phyloP scores from a whole-genome alignment of 2,113 vertebrate genomes.

The Cynoglossus semilaevis region DNA sequence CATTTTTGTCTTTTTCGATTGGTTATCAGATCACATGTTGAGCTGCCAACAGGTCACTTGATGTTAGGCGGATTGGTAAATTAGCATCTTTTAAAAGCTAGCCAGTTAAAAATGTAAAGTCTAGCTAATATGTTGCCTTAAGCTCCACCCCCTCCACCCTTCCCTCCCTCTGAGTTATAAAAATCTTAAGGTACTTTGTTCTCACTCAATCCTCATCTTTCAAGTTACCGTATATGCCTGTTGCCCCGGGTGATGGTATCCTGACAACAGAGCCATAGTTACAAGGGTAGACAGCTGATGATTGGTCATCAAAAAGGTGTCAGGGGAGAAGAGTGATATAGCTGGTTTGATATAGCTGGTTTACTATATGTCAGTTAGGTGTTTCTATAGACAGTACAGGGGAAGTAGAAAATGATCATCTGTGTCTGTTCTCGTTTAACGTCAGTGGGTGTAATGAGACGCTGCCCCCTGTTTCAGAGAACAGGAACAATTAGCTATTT shows the following conservation, averaged over 20 bases:
- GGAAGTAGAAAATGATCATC: too few species aligned
- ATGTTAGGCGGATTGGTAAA: too few species aligned
- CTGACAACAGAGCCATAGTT: slow-evolving; percentile 57
- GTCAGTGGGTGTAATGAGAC: too few species aligned
- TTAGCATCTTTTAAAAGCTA: too few species aligned
- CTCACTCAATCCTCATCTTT: slow-evolving; percentile 27
- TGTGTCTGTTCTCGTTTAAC: too few species aligned
- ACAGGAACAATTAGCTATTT: not conserved
- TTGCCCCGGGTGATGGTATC: slow-evolving; percentile 64
- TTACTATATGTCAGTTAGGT: slow-evolving; percentile 17
- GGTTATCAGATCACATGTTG: too few species aligned
- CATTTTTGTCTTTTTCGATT: too few species aligned
- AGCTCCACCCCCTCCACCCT: too few species aligned
- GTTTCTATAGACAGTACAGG: slow-evolving; percentile 4
- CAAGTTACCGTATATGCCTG: slow-evolving; percentile 31
- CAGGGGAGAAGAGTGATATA: slow-evolving; percentile 5
- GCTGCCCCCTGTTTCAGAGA: too few species aligned
- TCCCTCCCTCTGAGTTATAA: slow-evolving; percentile 2
- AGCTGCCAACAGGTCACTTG: too few species aligned
- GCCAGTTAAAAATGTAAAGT: too few species aligned
- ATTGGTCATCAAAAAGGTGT: slow-evolving; percentile 65
- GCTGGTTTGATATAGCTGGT: not conserved
- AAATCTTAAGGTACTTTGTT: slow-evolving; percentile 43
- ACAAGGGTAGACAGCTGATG: slow-evolving; percentile 52
- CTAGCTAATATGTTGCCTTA: not conserved